These are phyloP conservation scores for Dolichoris vasculosae DNA, from an alignment of 1,140 invertebrate genomes.

Conservation along the genomic window DNA sequence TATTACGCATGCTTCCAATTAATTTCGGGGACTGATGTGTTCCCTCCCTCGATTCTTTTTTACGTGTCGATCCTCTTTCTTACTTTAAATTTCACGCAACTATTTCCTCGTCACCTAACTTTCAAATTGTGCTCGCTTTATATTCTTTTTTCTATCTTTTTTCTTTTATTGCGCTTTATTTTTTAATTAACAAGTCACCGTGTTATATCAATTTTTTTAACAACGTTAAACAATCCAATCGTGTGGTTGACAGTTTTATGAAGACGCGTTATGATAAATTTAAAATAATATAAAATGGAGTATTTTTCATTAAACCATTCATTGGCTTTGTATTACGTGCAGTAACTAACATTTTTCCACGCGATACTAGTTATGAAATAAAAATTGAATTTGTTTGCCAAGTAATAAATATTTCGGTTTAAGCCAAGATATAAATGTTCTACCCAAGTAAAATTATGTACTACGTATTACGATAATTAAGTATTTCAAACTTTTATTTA, in stretches of 20 bases:
- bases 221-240: no score
- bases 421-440: no score
- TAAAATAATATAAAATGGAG: no score
- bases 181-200: not conserved
- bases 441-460: no score
- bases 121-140: not conserved
- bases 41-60: not conserved
- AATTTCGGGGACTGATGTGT: not conserved
- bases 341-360: not conserved
- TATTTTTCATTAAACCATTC: not conserved
- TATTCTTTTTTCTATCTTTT: no score
- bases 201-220: not conserved
- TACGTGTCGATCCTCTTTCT: not conserved
- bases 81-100: not conserved
- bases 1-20: constrained; percentile 60
- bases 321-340: not conserved
- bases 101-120: not conserved
- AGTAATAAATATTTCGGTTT: no score
- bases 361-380: not conserved
- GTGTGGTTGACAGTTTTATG: no score
- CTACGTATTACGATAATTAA: no score
- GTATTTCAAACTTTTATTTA: no score
- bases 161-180: not conserved
- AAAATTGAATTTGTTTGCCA: no score
- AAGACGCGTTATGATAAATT: no score